Conservation (phyloP, 2,113 vertebrate genomes). For the Lampris megalopsis region DNA sequence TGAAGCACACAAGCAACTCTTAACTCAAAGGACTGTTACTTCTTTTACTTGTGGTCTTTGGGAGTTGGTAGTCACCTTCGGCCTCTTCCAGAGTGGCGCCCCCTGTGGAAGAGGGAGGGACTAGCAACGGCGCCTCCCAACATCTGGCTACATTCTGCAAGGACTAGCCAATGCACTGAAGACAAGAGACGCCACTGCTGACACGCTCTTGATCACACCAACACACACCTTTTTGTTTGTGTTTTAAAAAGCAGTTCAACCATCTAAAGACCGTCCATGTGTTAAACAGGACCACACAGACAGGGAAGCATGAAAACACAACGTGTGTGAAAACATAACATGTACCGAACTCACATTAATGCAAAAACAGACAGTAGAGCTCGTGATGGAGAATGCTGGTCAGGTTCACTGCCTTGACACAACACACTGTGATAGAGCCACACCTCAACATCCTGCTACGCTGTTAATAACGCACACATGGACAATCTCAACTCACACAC, state of each 20-base stretch:
- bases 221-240: neutral
- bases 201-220: slow-evolving; percentile 22
- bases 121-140: slow-evolving; percentile 4
- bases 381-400: too few relatives aligned
- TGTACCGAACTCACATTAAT: too few relatives aligned
- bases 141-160: slow-evolving; percentile 30
- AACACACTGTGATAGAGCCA: slow-evolving; percentile 7
- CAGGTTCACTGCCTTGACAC: neutral
- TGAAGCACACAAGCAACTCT: too few relatives aligned
- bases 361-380: too few relatives aligned
- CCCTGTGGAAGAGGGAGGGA: neutral
- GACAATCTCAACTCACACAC: slow-evolving; percentile 2
- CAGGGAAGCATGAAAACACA: neutral
- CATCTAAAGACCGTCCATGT: neutral
- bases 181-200: neutral
- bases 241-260: neutral
- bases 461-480: neutral
- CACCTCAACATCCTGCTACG: too few relatives aligned
- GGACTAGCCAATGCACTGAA: slow-evolving; percentile 13
- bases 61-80: slow-evolving; percentile 22
- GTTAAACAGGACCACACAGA: neutral
- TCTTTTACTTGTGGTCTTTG: neutral
- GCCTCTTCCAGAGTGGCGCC: neutral
- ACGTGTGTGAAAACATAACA: too few relatives aligned
- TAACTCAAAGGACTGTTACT: too few relatives aligned